These are phyloP conservation scores for Osmerus mordax DNA, from an alignment of 2,113 vertebrate species.

Conservation along the genomic window DNA sequence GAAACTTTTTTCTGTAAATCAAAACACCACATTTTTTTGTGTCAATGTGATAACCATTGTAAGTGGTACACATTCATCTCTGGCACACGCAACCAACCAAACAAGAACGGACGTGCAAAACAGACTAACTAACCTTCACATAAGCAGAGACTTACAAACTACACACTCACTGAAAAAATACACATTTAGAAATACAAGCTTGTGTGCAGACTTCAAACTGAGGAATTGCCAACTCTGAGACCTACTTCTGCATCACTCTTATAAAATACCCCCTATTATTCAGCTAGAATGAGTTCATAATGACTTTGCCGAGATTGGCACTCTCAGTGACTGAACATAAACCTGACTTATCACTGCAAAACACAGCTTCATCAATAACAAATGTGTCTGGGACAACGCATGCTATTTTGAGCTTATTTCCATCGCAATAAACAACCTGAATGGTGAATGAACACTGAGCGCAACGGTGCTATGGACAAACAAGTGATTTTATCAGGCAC, in stretches of 20 bases:
- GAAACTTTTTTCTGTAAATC: slow-evolving; percentile 88
- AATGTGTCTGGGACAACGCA: neutral
- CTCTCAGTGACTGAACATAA: neutral
- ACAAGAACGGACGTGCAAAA: too few relatives aligned
- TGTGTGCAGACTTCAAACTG: too few relatives aligned
- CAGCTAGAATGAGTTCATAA: neutral
- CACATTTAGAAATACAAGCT: too few relatives aligned
- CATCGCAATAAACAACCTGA: neutral
- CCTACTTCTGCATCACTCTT: too few relatives aligned
- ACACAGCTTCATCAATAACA: neutral
- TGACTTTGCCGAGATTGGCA: neutral
- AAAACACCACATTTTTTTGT: neutral
- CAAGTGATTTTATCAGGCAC: slow-evolving; percentile 4
- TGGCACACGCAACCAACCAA: too few relatives aligned
- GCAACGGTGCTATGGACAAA: neutral
- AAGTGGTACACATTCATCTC: too few relatives aligned
- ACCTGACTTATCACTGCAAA: neutral
- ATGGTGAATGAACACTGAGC: neutral
- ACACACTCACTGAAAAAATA: too few relatives aligned
- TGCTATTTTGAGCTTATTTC: neutral
- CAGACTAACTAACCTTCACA: too few relatives aligned
- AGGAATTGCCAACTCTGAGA: too few relatives aligned
- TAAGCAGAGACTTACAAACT: too few relatives aligned
- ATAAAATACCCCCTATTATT: too few relatives aligned
- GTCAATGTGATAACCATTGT: too few relatives aligned